phyloP scores from a whole-genome alignment of 2,113 vertebrate genomes.

The Hyla sarda region DNA sequence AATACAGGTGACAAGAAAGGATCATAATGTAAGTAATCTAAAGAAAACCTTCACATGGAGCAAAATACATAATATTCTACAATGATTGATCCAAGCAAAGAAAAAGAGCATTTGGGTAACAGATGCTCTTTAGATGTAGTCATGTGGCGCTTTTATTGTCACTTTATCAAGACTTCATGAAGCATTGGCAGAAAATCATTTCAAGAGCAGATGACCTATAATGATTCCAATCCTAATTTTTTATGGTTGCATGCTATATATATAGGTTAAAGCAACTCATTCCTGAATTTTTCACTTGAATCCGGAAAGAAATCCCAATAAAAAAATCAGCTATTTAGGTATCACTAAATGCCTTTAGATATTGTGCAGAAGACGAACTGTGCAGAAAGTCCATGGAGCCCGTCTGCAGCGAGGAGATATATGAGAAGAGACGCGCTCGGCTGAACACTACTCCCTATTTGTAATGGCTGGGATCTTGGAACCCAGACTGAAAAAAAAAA shows the following conservation, averaged over 20 bases:
- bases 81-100: neutral
- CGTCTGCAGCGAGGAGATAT: too few species aligned
- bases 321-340: neutral
- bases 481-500: too few species aligned
- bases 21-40: neutral
- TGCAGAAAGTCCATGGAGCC: too few species aligned
- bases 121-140: neutral
- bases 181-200: neutral
- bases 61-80: neutral
- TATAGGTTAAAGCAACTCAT: neutral
- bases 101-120: constrained; percentile 2
- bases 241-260: neutral
- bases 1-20: neutral
- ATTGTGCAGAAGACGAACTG: too few species aligned
- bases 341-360: neutral
- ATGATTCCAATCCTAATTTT: neutral
- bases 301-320: neutral
- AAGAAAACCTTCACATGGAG: neutral
- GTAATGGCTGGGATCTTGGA: too few species aligned
- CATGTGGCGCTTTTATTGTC: neutral
- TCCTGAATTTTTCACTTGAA: neutral
- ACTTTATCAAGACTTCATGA: neutral
- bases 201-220: neutral
- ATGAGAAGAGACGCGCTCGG: too few species aligned
- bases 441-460: too few species aligned